These are phyloP conservation scores for Chinchilla lanigera DNA, from an alignment of 2,113 vertebrate species.

Conservation along the genomic window DNA sequence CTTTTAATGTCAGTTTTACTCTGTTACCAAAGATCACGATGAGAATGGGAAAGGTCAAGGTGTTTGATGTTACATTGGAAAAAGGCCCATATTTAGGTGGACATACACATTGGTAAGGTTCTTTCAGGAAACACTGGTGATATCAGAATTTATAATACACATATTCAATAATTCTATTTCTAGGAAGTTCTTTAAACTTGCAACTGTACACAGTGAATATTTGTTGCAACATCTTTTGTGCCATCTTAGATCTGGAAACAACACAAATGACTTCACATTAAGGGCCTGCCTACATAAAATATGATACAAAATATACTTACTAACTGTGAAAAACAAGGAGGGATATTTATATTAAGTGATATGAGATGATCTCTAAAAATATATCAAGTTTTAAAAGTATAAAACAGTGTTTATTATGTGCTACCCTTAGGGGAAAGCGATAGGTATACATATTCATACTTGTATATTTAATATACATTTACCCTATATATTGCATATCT, in stretches of 20 bases:
- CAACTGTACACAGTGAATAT: not conserved
- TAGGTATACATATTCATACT: not conserved
- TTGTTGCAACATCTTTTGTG: slow-evolving; percentile 29
- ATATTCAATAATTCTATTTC: not conserved
- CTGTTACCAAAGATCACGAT: not conserved
- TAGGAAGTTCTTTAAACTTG: not conserved
- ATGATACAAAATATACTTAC: slow-evolving; percentile 13
- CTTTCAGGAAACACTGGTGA: not conserved
- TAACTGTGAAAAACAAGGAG: not conserved
- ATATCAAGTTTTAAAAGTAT: not conserved
- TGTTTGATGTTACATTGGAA: not conserved
- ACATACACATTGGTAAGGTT: not conserved
- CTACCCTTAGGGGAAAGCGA: not conserved
- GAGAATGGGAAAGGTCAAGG: not conserved
- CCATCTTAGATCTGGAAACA: not conserved
- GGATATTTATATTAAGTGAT: not conserved
- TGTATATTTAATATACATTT: not conserved
- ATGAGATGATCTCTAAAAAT: not conserved
- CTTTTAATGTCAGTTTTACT: not conserved
- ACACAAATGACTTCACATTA: not conserved
- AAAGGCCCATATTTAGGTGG: not conserved
- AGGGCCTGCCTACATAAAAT: slow-evolving; percentile 33
- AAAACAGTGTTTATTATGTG: not conserved
- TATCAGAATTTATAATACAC: not conserved
- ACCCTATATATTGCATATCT: not conserved